phyloP scores from a whole-genome alignment of 2,888 invertebrate species.

The Coremacera marginata region DNA sequence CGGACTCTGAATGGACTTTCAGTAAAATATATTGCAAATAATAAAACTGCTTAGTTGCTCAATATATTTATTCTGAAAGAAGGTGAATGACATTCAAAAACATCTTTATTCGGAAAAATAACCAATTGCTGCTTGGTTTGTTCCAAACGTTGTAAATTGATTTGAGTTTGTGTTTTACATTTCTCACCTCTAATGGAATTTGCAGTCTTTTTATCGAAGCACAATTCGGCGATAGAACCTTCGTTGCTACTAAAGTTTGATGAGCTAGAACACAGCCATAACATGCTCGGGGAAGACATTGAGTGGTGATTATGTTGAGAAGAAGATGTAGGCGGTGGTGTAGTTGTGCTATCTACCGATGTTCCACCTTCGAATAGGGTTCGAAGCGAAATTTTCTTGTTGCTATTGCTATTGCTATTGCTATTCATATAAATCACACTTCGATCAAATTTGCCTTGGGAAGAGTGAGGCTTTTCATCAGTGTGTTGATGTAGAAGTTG shows the following conservation, averaged over 20 bases:
- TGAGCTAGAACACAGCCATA: slow-evolving; percentile 47
- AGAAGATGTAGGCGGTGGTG: slow-evolving; percentile 50
- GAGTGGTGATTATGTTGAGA: neutral
- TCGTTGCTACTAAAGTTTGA: slow-evolving; percentile 47
- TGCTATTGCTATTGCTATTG: neutral
- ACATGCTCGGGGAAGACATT: neutral
- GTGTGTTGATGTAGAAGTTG: neutral
- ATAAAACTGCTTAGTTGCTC: neutral
- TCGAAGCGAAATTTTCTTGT: neutral
- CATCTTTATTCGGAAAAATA: neutral
- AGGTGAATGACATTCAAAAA: slow-evolving; percentile 12
- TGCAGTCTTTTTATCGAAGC: slow-evolving; percentile 57
- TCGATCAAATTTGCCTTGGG: neutral
- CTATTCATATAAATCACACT: neutral
- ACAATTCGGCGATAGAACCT: slow-evolving; percentile 49
- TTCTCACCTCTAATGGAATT: slow-evolving; percentile 59
- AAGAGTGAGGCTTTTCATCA: neutral
- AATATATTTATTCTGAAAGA: neutral
- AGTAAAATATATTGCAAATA: slow-evolving; percentile 5
- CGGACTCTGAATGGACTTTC: neutral
- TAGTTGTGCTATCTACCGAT: slow-evolving; percentile 59
- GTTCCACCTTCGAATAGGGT: slow-evolving; percentile 30
- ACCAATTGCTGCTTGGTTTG: too few species aligned
- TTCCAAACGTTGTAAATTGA: neutral
- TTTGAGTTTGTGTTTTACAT: neutral